Evolutionary conservation across 2,888 invertebrate genomes (phyloP), one percentile per base, ranked within the genome.

Genomic region (Leptinotarsa peninsularis): DNA sequence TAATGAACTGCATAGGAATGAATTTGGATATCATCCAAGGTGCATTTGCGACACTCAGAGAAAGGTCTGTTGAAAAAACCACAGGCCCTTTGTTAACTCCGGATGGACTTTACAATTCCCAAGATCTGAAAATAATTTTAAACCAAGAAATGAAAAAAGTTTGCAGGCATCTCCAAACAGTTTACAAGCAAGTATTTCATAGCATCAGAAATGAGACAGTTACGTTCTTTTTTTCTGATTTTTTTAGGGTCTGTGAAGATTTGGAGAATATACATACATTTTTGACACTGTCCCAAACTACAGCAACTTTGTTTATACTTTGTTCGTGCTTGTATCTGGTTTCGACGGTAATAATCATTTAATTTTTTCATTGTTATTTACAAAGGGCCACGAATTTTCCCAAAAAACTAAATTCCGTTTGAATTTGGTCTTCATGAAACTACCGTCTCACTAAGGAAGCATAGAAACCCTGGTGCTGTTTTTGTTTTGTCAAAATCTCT

Each of bases 311-410:
- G 17, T 87, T 87, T 75, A 86, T 87, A 63, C 79, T 87, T 21
- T 87, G 87, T 75, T 86, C 86, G 33, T 85, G 86, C 73, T 78
- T 87, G 52, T 86, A 86, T 78, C 77, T 87, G n/a, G 82, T 87
- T 13, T 86, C 86, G 17, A 84, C 85, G 79, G 87, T 87, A 83
- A 81, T 78, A 79, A 77, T 56, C 17, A 52, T 52, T 52, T 3
- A 52, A 52, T 52, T 52, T 15, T 15, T 52, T 52, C 17, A 52
- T 43, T 43, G 43, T 10, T 43, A 43, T 13, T 10, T 3, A 43
- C 43, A 3, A 43, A 43, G 13, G 43, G 43, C 10, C 43, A 43
- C 43, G 10, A 43, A 3, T 43, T 43, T 43, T 43, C 10, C 5
- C 43, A 43, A 43, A 43, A 43, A 33, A 33, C 33, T 33, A 7